These are phyloP conservation scores for Phrixothrix hirtus DNA, from an alignment of 2,888 invertebrate genomes.

Conservation along the genomic window DNA sequence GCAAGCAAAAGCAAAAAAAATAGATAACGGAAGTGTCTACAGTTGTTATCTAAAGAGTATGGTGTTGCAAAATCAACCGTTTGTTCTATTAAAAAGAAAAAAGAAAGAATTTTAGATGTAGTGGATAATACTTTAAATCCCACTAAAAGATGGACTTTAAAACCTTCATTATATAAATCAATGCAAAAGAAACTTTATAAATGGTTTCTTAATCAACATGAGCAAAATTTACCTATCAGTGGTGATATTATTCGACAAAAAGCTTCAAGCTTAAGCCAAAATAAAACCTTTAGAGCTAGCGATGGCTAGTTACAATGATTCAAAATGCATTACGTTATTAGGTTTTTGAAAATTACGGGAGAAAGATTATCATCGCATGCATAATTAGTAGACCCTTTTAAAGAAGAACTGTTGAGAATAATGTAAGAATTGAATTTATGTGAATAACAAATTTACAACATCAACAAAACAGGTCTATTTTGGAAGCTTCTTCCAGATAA, in stretches of 20 bases:
- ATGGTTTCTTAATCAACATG: constrained; percentile 13
- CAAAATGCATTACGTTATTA: constrained; percentile 20
- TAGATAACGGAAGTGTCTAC: no score
- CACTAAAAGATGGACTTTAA: background rate
- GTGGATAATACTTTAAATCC: no score
- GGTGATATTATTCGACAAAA: constrained; percentile 12
- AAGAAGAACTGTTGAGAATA: constrained; percentile 9
- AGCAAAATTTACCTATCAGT: constrained; percentile 9
- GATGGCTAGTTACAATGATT: constrained; percentile 18
- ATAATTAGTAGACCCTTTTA: constrained; percentile 22
- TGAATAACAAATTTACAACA: constrained; percentile 29
- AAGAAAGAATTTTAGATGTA: no score
- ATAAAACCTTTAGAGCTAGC: constrained; percentile 14
- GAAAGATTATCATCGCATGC: constrained; percentile 26
- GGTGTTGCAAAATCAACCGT: no score
- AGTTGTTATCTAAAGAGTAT: no score
- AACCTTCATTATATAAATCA: background rate
- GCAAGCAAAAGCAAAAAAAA: no score
- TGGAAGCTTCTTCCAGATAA: constrained; percentile 33
- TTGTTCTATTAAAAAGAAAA: no score
- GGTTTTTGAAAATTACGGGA: constrained; percentile 18
- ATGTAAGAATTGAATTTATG: constrained; percentile 17
- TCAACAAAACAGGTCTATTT: constrained; percentile 31
- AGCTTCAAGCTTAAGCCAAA: constrained; percentile 1
- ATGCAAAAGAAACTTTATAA: no score